Base-by-base conservation (phyloP, 2,888 invertebrate species). In the Smittia aterrima region DNA sequence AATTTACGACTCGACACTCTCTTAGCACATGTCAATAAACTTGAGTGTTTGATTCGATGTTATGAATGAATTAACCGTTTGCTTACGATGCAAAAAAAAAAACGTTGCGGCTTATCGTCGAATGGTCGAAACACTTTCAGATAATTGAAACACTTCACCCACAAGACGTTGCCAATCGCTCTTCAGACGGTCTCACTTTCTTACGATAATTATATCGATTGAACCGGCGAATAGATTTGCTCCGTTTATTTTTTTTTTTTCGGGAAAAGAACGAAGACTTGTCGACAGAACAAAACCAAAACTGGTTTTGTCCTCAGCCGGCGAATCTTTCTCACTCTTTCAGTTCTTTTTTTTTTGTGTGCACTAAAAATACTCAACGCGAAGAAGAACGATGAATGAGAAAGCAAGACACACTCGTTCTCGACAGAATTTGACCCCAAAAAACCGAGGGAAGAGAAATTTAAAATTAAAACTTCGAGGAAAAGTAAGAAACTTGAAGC, bases 301-400 rank as follows among this genome's bases (percentile, higher is more conserved):
- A 47, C 47, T n/a, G 16, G 47, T 47, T 47, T 47, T 47, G 47
- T 47, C 47, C 11, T 47, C 47, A 47, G 47, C 47, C 47, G 47
- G 47, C 47, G 11, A 47, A 47, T 47, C 47, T 47, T 47, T 47
- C 11, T 47, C 47, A 16, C 16, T 47, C 47, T 32, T 32, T 47
- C 47, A n/a, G n/a, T n/a, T n/a, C n/a, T n/a, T n/a, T n/a, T n/a
- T n/a, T n/a, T n/a, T 47, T n/a, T 11, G 13, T n/a, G 47, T 47
- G 47, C 47, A 47, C 47, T 47, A 47, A 47, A 47, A 47, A 47
- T 47, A 47, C 6, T n/a, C 47, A n/a, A 47, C 47, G 47, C 9
- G 9, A 47, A n/a, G n/a, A 47, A 47, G 47, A 16, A 32, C 32
- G 9, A 6, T 32, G n/a, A 47, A 47, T n/a, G 47, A 16, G 11